These are phyloP conservation scores for Spinibarbus caldwelli DNA, from an alignment of 2,797 vertebrate genomes.

Conservation along the genomic window DNA sequence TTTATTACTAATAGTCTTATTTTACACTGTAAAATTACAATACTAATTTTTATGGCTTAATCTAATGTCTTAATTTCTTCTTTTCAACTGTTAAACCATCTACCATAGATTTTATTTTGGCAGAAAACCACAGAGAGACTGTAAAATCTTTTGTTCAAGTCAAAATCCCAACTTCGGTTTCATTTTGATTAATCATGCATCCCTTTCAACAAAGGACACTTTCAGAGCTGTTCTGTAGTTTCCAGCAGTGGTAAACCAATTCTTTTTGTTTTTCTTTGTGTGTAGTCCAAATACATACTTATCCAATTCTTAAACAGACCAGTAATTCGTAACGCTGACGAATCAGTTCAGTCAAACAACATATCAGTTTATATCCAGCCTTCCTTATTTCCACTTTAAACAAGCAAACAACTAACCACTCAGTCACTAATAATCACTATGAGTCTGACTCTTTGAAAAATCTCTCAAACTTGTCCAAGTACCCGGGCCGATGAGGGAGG, in stretches of 20 bases:
- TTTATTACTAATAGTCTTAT: background rate
- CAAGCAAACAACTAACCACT: slow-evolving; percentile 64
- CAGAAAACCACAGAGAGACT: background rate
- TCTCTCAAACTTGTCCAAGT: slow-evolving; percentile 84
- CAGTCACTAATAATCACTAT: slow-evolving; percentile 49
- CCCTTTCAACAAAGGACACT: background rate
- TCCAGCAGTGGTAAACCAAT: slow-evolving; percentile 56
- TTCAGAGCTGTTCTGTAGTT: slow-evolving; percentile 22
- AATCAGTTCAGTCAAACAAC: slow-evolving; percentile 31
- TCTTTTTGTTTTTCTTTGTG: slow-evolving; percentile 31
- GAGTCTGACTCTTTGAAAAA: slow-evolving; percentile 83
- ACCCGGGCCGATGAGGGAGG: slow-evolving; percentile 84
- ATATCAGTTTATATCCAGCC: slow-evolving; percentile 9
- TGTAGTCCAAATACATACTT: slow-evolving; percentile 20
- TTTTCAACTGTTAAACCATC: background rate
- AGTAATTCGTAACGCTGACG: slow-evolving; percentile 53
- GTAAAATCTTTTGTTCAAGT: background rate
- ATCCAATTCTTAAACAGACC: slow-evolving; percentile 20
- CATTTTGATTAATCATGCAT: background rate
- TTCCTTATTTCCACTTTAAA: background rate
- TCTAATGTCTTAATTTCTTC: background rate
- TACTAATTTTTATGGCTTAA: background rate
- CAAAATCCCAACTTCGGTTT: background rate
- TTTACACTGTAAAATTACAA: background rate
- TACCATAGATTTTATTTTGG: background rate